These are phyloP conservation scores for Pluvianellus socialis DNA, from an alignment of 2,113 vertebrate genomes.

Conservation along the genomic window DNA sequence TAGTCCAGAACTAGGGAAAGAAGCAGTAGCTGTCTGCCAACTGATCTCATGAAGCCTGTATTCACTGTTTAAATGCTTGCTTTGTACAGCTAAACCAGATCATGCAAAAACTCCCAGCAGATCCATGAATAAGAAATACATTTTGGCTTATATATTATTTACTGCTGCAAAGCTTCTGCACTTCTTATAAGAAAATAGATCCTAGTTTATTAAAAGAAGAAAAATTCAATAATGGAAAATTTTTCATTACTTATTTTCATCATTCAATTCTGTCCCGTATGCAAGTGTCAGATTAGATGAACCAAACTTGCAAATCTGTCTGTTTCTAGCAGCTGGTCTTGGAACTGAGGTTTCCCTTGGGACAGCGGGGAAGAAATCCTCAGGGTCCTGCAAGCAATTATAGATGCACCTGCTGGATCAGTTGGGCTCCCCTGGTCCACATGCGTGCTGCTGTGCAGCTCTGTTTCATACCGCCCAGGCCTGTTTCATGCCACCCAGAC, in stretches of 20 bases:
- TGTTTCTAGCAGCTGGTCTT: neutral
- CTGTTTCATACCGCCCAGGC: neutral
- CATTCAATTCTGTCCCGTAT: neutral
- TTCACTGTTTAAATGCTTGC: neutral
- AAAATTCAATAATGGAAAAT: neutral
- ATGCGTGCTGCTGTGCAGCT: neutral
- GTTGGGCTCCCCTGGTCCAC: neutral
- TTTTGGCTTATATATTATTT: neutral
- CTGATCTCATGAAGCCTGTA: neutral
- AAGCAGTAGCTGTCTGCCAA: neutral
- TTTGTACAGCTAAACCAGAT: neutral
- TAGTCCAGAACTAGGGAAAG: neutral
- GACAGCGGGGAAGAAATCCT: neutral
- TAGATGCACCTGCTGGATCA: neutral
- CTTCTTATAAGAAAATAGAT: neutral
- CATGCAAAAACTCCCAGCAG: neutral
- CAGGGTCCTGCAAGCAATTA: neutral
- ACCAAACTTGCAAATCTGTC: neutral
- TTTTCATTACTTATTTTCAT: neutral
- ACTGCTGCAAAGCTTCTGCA: neutral
- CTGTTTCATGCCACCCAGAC: neutral
- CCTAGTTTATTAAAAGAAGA: neutral
- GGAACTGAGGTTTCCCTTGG: neutral
- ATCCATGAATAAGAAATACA: neutral
- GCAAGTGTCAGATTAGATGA: neutral